Conservation (phyloP, 2,888 invertebrate genomes). For the Drosophila eohydei region DNA sequence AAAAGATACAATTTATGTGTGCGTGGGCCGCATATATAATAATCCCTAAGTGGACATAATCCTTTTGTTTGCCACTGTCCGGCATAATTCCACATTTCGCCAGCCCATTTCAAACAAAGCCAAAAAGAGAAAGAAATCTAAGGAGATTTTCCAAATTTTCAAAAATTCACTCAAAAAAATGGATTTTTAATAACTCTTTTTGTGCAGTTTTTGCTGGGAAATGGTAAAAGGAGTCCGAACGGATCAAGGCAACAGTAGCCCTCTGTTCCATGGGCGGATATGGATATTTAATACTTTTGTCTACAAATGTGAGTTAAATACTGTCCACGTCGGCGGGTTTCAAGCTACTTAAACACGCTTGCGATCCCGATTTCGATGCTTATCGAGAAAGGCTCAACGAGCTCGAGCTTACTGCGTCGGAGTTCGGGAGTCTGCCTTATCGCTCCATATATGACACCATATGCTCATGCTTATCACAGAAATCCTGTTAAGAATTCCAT, state of each 20-base stretch:
- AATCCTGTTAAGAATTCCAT: slow-evolving; percentile 60
- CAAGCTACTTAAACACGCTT: slow-evolving; percentile 35
- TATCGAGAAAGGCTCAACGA: slow-evolving; percentile 36
- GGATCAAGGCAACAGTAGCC: slow-evolving; percentile 49
- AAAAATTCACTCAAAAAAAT: slow-evolving; percentile 22
- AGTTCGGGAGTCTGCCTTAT: slow-evolving; percentile 8
- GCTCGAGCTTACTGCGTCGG: background rate
- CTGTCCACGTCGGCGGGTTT: slow-evolving; percentile 46
- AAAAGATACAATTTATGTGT: slow-evolving; percentile 49
- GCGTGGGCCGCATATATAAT: slow-evolving; percentile 61
- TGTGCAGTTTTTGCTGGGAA: slow-evolving; percentile 39
- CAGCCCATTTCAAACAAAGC: slow-evolving; percentile 36
- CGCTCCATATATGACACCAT: slow-evolving; percentile 57
- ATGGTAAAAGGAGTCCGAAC: slow-evolving; percentile 39
- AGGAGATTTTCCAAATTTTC: slow-evolving; percentile 26
- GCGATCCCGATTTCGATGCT: slow-evolving; percentile 26
- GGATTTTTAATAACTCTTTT: slow-evolving; percentile 73
- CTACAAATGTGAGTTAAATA: slow-evolving; percentile 68
- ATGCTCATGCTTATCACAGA: slow-evolving; percentile 50
- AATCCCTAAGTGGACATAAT: slow-evolving; percentile 79
- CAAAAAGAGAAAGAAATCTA: background rate
- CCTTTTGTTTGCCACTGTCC: slow-evolving; percentile 71
- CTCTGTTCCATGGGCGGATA: slow-evolving; percentile 77
- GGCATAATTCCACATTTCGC: slow-evolving; percentile 56
- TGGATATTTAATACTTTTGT: slow-evolving; percentile 74